Base-by-base conservation (phyloP, 2,888 invertebrate genomes). In the Heliconius hortense region DNA sequence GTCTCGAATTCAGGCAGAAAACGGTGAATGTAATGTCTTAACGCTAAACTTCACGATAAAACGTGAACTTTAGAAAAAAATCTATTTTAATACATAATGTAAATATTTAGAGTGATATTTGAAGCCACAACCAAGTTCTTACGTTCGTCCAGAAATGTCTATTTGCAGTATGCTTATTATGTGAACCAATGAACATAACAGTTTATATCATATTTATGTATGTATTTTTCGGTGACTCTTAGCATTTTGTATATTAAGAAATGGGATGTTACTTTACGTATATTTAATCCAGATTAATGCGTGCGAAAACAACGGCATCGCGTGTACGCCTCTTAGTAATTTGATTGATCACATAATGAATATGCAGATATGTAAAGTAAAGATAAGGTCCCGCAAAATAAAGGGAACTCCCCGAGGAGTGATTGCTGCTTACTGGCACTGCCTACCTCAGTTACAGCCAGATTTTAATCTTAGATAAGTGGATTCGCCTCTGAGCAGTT, bases 401-500 rank as follows among this genome's bases (percentile, higher is more conserved):
- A 89, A 86, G 85, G 87, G 73, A 82, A 82, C 84, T 92, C 94
- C 92, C 89, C 76, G 82, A 89, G 93, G 94, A 92, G 92, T 89
- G 92, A 93, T 93, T 90, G 89, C 85, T 86, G 84, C 84, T 86
- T 75, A 71, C 74, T 75, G 89, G 89, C 89, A 88, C 87, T 86
- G 87, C 86, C 86, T 84, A 83, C 84, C 82, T 84, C 85, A 83
- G 79, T 81, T 80, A 78, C 81, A 87, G 87, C 87, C 88, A 90
- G 93, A 94, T 94, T 93, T 94, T 92, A 93, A 94, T 94, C 93
- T 91, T 89, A 93, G 94, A 94, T 94, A 93, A 90, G 88, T 88
- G 86, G 85, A 84, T 84, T 85, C 88, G 85, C 88, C 87, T 85
- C 84, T 85, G 90, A 89, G 89, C 92, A 90, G 92, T 93, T 93